Evolutionary conservation across 1,140 invertebrate genomes (phyloP).

Genomic region (Melanaphis sacchari): DNA sequence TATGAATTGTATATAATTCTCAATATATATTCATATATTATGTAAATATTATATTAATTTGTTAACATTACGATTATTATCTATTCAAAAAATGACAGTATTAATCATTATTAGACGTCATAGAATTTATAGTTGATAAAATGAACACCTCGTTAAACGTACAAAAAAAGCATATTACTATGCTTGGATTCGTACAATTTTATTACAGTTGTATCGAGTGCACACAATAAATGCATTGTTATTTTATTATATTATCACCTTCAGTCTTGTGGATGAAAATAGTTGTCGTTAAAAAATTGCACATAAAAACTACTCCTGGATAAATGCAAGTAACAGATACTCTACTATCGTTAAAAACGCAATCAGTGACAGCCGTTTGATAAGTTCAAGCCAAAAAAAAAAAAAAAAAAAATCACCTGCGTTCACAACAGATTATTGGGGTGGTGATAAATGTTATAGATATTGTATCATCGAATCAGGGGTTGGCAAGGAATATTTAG

Average conservation of each 20-base stretch:
- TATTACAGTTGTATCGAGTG: not conserved
- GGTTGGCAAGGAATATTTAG: not conserved
- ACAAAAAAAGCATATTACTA: not conserved
- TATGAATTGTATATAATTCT: too few relatives aligned
- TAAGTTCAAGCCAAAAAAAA: not conserved
- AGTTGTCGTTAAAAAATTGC: not conserved
- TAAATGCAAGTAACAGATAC: not conserved
- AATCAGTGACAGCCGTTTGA: not conserved
- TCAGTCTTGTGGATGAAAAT: not conserved
- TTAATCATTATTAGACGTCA: not conserved
- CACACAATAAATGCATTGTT: not conserved
- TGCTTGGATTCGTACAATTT: not conserved
- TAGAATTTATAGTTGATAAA: not conserved
- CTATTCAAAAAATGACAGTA: not conserved
- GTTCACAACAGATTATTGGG: not conserved
- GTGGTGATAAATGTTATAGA: not conserved
- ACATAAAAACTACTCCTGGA: not conserved
- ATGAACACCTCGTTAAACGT: not conserved
- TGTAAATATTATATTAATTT: not conserved
- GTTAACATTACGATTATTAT: not conserved
- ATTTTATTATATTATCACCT: not conserved
- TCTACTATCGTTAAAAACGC: not conserved
- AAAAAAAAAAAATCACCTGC: too few relatives aligned
- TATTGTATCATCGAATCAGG: not conserved
- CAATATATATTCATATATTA: too few relatives aligned